phyloP scores from a whole-genome alignment of 92 coral and sea anemone genomes.

The Phenganax marumi region DNA sequence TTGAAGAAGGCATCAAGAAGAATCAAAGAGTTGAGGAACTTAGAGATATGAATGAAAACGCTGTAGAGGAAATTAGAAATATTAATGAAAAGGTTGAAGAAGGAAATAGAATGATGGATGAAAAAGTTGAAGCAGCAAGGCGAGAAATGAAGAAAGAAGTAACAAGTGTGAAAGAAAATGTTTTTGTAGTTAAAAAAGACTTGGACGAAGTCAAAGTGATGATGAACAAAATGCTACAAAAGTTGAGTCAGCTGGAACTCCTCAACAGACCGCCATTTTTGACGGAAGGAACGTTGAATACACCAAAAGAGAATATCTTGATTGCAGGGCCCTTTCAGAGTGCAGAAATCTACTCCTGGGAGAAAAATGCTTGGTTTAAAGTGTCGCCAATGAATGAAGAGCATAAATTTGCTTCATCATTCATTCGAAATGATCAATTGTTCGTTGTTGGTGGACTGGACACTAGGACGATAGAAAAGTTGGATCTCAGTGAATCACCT shows the following conservation, averaged over 20 bases:
- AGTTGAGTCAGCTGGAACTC: slow-evolving; percentile 2
- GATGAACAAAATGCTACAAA: slow-evolving; percentile 1
- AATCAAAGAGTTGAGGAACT: too few species aligned
- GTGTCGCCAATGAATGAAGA: background rate
- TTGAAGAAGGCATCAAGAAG: background rate
- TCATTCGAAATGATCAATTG: background rate
- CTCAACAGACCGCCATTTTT: slow-evolving; percentile 8
- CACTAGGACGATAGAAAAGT: background rate
- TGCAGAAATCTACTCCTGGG: slow-evolving; percentile 13
- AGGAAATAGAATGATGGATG: background rate
- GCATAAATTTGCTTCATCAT: background rate
- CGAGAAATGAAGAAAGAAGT: background rate
- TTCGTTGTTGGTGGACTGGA: background rate
- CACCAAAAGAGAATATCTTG: slow-evolving; percentile 6
- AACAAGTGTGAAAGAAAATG: slow-evolving; percentile 6
- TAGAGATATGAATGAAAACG: background rate
- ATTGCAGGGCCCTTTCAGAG: background rate
- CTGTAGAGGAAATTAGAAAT: too few species aligned
- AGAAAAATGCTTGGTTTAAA: slow-evolving; percentile 13
- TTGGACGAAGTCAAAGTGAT: slow-evolving; percentile 13
- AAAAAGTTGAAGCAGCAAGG: background rate
- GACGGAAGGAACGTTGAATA: background rate
- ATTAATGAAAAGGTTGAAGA: background rate
- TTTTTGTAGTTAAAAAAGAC: slow-evolving; percentile 4
- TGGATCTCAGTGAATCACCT: slow-evolving; percentile 11